Conservation (phyloP, 2,888 invertebrate genomes). For the Drosophila mimetica region DNA sequence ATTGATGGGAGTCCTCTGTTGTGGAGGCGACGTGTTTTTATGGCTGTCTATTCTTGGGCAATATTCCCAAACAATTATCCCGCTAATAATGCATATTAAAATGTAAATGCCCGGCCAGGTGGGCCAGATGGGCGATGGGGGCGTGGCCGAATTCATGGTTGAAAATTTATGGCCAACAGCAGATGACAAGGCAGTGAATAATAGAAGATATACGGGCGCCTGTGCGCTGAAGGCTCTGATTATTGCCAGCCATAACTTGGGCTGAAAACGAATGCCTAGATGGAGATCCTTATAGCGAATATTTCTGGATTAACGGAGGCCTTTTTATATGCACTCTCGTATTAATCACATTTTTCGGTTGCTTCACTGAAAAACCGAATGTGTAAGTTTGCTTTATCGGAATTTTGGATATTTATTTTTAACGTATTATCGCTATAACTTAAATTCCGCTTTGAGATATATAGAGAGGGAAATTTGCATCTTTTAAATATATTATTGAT, state of each 20-base stretch:
- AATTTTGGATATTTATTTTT: no score
- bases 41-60: slow-evolving; percentile 24
- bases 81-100: slow-evolving; percentile 72
- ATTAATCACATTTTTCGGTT: no score
- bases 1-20: slow-evolving; percentile 32
- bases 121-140: slow-evolving; percentile 16
- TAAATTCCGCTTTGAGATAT: no score
- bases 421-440: no score
- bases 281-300: slow-evolving; percentile 3
- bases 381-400: no score
- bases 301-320: not conserved
- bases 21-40: not conserved
- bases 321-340: no score
- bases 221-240: not conserved
- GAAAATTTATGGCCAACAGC: slow-evolving; percentile 31
- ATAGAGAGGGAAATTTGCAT: no score
- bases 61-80: slow-evolving; percentile 67
- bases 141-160: not conserved
- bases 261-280: not conserved
- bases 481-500: no score
- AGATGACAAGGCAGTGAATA: slow-evolving; percentile 31
- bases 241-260: slow-evolving; percentile 5
- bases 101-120: slow-evolving; percentile 51
- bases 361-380: no score
- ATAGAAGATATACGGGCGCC: slow-evolving; percentile 12